A percentile compares a stretch with the other conserved stretches of the same genome.
phyloP scores from a whole-genome alignment of 2,113 vertebrate genomes.

The Psilopsiagon aymara region DNA sequence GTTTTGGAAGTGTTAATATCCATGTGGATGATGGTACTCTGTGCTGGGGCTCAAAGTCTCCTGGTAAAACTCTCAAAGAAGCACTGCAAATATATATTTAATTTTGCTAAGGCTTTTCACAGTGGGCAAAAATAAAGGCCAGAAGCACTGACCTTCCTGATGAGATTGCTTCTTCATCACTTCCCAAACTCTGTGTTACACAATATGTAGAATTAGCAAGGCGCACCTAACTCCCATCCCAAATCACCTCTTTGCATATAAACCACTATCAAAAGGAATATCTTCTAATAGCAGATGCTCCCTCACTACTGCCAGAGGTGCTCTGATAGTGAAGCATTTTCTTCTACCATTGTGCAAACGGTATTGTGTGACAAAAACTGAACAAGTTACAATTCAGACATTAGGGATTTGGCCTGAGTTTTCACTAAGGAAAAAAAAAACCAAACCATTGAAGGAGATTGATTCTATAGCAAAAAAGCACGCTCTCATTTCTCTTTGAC shows the following conservation, averaged over 20 bases:
- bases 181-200: neutral
- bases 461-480: neutral
- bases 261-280: neutral
- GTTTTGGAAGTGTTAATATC: neutral
- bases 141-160: neutral
- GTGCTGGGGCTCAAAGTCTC: neutral
- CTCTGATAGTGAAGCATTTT: neutral
- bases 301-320: neutral
- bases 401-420: neutral
- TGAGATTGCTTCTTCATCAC: neutral
- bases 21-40: neutral
- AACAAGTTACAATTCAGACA: neutral
- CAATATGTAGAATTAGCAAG: neutral
- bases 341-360: neutral
- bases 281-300: neutral
- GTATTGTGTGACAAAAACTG: neutral
- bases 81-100: neutral
- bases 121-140: neutral
- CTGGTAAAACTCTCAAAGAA: neutral
- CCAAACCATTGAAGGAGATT: neutral
- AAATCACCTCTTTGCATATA: neutral
- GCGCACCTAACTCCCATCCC: neutral
- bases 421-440: neutral
- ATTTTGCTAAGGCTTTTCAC: neutral
- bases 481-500: neutral